A percentile compares a stretch with the other conserved stretches of the same genome.
These are phyloP conservation scores for Automeris io DNA, from an alignment of 2,888 invertebrate genomes.

Conservation along the genomic window DNA sequence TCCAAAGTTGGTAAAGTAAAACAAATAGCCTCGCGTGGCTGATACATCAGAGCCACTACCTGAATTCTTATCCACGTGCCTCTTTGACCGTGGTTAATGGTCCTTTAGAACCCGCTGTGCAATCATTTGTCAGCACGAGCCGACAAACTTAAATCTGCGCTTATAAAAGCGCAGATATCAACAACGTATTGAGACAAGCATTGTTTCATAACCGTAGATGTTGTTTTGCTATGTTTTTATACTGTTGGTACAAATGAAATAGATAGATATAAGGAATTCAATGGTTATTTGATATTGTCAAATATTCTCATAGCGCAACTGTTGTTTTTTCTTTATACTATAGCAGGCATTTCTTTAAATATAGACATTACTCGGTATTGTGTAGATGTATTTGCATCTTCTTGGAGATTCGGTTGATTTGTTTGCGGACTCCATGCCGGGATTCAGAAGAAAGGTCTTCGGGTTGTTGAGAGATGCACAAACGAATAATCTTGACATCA, in stretches of 20 bases:
- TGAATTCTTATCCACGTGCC: slow-evolving; percentile 54
- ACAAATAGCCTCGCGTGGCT: slow-evolving; percentile 33
- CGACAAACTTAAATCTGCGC: slow-evolving; percentile 13
- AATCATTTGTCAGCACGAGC: slow-evolving; percentile 53
- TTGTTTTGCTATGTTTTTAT: neutral
- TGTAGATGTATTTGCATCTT: too few species aligned
- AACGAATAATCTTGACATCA: too few species aligned
- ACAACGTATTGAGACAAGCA: neutral
- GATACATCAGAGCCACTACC: slow-evolving; percentile 47
- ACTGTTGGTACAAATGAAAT: slow-evolving; percentile 1
- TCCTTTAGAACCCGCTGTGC: slow-evolving; percentile 53
- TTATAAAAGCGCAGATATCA: slow-evolving; percentile 1
- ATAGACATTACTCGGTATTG: too few species aligned
- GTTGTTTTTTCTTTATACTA: too few species aligned
- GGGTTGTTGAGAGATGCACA: too few species aligned
- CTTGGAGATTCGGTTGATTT: too few species aligned
- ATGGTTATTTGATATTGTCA: neutral
- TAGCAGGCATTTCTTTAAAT: too few species aligned
- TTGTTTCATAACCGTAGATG: neutral
- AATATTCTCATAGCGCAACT: too few species aligned
- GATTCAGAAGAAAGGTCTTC: too few species aligned
- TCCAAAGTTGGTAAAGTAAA: too few species aligned
- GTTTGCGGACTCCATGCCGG: too few species aligned
- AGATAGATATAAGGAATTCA: too few species aligned
- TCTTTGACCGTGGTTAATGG: slow-evolving; percentile 45